Conservation (phyloP, 1,140 invertebrate species). For the Adoxophyes honmai region DNA sequence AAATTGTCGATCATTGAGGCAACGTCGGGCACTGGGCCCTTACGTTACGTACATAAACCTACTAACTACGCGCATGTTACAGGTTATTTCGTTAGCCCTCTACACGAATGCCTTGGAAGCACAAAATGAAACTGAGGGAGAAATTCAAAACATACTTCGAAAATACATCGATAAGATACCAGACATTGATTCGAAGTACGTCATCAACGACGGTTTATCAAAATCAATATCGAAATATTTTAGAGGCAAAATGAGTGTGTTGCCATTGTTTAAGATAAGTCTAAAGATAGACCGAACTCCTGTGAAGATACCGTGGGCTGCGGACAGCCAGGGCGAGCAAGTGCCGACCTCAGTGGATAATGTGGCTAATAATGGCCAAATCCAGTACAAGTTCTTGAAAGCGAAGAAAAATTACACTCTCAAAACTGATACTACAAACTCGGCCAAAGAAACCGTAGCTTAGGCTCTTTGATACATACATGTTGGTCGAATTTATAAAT, state of each 20-base stretch:
- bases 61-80: background rate
- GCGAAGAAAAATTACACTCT: too few species aligned
- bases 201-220: constrained; percentile 51
- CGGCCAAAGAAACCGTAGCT: too few species aligned
- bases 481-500: too few species aligned
- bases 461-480: too few species aligned
- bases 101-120: constrained; percentile 22
- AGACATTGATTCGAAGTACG: constrained; percentile 43
- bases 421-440: too few species aligned
- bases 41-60: too few species aligned
- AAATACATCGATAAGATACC: constrained; percentile 43
- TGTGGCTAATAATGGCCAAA: background rate
- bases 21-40: too few species aligned
- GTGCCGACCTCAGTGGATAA: background rate
- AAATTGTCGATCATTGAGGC: too few species aligned
- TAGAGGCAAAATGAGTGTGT: constrained; percentile 47
- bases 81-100: constrained; percentile 25
- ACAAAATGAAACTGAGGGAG: constrained; percentile 24
- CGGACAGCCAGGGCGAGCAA: constrained; percentile 20
- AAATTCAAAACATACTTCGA: constrained; percentile 32
- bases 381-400: background rate
- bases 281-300: constrained; percentile 50
- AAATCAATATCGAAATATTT: constrained; percentile 46
- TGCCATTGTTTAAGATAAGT: constrained; percentile 54
- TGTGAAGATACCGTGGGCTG: constrained; percentile 61